Percentiles rank a stretch among this genome's conserved stretches.
Conservation (phyloP, 92 coral and sea anemone genomes). For the Zoanthus gigantus region DNA sequence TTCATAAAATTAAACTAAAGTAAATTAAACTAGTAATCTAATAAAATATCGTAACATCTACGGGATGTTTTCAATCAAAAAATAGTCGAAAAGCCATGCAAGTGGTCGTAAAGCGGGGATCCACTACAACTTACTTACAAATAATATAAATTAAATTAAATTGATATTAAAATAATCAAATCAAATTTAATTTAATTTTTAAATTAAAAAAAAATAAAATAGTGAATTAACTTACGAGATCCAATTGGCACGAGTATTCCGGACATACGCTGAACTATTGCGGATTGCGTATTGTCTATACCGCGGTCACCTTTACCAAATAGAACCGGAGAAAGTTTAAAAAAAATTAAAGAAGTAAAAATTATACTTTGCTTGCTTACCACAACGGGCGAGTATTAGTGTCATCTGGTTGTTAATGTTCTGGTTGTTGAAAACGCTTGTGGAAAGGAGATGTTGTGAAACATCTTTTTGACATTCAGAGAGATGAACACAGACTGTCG, state of each 20-base stretch:
- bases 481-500: constrained; percentile 36
- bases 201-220: not conserved
- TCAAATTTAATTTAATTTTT: too few species aligned
- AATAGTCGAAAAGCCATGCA: too few species aligned
- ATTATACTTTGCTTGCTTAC: constrained; percentile 24
- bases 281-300: constrained; percentile 49
- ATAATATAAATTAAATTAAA: not conserved
- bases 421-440: constrained; percentile 31
- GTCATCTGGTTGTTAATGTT: constrained; percentile 36
- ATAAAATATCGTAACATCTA: too few species aligned
- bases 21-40: too few species aligned
- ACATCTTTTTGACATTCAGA: constrained; percentile 52
- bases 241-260: constrained; percentile 49
- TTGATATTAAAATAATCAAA: too few species aligned
- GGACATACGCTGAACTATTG: constrained; percentile 22
- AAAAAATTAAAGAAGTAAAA: constrained; percentile 13
- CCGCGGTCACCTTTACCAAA: constrained; percentile 56
- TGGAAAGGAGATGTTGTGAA: constrained; percentile 35
- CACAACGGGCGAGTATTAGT: constrained; percentile 24
- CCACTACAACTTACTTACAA: not conserved
- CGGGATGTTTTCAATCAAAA: not conserved
- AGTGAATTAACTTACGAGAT: constrained; percentile 47
- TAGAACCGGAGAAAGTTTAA: not conserved
- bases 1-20: too few species aligned
- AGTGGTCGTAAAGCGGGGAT: not conserved